phyloP scores from a whole-genome alignment of 2,113 vertebrate species.

The Shinisaurus crocodilurus region DNA sequence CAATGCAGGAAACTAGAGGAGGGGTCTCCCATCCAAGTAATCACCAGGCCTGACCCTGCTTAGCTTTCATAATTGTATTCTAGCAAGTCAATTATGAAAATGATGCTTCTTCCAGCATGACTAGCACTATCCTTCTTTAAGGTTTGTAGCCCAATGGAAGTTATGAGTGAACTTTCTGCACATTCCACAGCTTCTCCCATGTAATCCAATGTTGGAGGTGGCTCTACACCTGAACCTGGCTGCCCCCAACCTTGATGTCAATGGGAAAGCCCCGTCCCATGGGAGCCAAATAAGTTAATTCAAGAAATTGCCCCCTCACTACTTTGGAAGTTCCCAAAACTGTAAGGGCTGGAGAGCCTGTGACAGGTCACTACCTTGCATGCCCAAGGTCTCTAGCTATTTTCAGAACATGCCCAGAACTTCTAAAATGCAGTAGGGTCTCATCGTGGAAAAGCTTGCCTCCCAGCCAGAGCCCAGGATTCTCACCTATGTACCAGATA shows the following conservation, averaged over 20 bases:
- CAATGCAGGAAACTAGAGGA: too few relatives aligned
- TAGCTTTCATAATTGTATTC: too few relatives aligned
- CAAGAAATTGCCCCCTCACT: not conserved
- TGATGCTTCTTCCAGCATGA: too few relatives aligned
- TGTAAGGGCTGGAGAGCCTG: not conserved
- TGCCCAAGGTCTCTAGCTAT: not conserved
- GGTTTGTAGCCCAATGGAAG: not conserved
- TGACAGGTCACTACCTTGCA: not conserved
- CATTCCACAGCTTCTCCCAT: not conserved
- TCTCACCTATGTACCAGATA: not conserved
- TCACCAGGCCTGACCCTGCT: too few relatives aligned
- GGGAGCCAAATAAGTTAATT: not conserved
- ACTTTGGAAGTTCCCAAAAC: not conserved
- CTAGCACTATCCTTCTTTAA: not conserved
- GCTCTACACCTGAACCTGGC: not conserved
- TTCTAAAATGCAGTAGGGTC: not conserved
- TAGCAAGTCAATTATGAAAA: not conserved
- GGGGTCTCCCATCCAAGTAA: too few relatives aligned
- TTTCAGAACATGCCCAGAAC: not conserved
- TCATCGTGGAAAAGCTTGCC: not conserved
- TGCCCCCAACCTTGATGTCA: not conserved
- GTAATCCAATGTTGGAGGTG: not conserved
- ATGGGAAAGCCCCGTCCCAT: not conserved
- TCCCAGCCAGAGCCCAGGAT: not conserved
- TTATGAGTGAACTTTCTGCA: not conserved